These are phyloP conservation scores for Pipistrellus pipistrellus DNA, from an alignment of 2,797 vertebrate species.

Conservation along the genomic window DNA sequence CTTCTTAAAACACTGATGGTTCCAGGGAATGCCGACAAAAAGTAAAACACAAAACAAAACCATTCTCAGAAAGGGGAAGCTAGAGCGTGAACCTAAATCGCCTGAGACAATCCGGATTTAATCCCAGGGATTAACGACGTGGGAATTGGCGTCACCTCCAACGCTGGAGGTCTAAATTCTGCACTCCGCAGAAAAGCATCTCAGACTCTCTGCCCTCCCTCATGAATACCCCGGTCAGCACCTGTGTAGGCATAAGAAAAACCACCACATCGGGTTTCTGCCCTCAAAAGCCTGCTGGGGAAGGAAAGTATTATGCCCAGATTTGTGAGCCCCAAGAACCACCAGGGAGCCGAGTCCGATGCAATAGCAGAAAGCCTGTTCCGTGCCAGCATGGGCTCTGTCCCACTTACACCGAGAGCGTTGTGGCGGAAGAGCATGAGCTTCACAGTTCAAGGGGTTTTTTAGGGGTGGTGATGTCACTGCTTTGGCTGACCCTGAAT, in stretches of 20 bases:
- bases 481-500: no score
- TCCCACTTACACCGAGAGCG: no score
- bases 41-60: conserved; percentile 4
- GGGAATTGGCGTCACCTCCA: background rate
- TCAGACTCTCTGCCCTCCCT: background rate
- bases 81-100: conserved; percentile 38
- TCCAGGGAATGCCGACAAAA: conserved; percentile 69
- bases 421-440: no score
- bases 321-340: no score
- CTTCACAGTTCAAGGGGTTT: no score
- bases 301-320: background rate
- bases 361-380: no score
- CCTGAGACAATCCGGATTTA: background rate
- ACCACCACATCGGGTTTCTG: background rate
- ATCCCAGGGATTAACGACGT: conserved; percentile 35
- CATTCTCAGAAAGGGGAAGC: conserved; percentile 37
- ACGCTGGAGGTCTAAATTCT: background rate
- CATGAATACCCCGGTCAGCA: background rate
- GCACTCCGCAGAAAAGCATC: background rate
- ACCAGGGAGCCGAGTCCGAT: no score
- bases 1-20: conserved; percentile 63
- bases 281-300: background rate
- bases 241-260: background rate
- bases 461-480: no score
- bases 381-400: no score